A percentile compares a stretch with the other conserved stretches of the same genome.
Evolutionary conservation across 2,797 vertebrate genomes (phyloP).

Genomic region (Dendrocincla fuliginosa): DNA sequence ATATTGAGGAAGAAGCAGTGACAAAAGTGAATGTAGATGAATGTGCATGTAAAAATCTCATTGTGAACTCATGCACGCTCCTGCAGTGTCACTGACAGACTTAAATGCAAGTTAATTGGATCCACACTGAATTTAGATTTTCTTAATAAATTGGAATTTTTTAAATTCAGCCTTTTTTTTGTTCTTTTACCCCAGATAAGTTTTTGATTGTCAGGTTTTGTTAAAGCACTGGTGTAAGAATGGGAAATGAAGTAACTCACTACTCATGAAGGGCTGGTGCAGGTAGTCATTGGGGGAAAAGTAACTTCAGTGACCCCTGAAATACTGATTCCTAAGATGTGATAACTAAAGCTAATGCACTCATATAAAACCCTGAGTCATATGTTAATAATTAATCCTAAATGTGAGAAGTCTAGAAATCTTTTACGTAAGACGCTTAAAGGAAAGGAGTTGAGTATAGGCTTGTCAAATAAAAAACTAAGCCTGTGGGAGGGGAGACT

Average conservation of each 20-base stretch:
- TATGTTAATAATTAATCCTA: constrained; percentile 6
- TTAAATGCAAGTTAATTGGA: background rate
- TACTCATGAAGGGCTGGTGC: background rate
- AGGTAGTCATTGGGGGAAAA: background rate
- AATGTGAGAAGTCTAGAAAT: background rate
- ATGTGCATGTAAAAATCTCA: background rate
- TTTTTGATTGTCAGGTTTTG: background rate
- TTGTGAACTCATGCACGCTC: background rate
- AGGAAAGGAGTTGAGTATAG: background rate
- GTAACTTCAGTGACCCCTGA: background rate
- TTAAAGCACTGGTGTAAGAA: background rate
- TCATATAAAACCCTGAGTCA: background rate
- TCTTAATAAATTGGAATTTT: background rate
- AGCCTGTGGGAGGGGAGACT: background rate
- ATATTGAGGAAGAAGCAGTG: background rate
- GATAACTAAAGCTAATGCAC: background rate
- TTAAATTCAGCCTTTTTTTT: background rate
- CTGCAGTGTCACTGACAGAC: background rate
- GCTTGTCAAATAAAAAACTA: background rate
- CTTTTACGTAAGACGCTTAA: background rate
- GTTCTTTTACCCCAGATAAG: background rate
- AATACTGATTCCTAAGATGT: background rate
- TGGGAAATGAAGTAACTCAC: background rate
- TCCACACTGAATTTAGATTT: background rate
- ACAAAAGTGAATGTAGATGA: background rate